Percentiles rank a stretch among this genome's conserved stretches.
Evolutionary conservation across 2,888 invertebrate species (phyloP).

Genomic region (Candidula unifasciata): DNA sequence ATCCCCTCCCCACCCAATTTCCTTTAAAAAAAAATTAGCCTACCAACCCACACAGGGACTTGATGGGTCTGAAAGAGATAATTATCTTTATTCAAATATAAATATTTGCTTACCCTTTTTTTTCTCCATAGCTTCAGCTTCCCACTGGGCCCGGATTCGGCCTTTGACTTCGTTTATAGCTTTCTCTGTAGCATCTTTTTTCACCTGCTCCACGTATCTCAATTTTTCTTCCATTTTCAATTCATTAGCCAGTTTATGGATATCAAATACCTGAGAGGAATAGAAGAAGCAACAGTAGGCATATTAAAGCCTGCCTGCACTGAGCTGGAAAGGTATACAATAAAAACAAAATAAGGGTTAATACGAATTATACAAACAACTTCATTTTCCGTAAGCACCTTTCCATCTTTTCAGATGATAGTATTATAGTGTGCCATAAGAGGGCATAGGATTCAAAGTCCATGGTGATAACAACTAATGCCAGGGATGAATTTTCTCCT

Average conservation of each 20-base stretch:
- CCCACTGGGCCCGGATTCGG: constrained; percentile 71
- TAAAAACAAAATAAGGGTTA: not conserved
- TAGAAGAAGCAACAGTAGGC: not conserved
- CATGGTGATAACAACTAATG: no score
- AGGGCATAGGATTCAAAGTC: no score
- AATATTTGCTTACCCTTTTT: constrained; percentile 62
- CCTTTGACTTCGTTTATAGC: constrained; percentile 71
- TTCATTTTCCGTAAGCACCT: no score
- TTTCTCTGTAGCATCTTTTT: constrained; percentile 69
- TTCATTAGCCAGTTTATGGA: constrained; percentile 72
- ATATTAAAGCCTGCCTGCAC: not conserved
- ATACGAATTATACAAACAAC: no score
- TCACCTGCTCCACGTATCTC: constrained; percentile 64
- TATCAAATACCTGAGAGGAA: constrained; percentile 68
- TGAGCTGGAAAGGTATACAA: not conserved
- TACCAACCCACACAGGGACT: no score
- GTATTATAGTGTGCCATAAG: no score
- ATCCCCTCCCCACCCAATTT: no score
- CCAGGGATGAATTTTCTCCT: no score
- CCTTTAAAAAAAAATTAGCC: no score
- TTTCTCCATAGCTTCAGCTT: constrained; percentile 64
- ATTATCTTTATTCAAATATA: not conserved
- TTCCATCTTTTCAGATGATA: no score
- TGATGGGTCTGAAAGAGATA: no score
- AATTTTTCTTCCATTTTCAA: constrained; percentile 69